phyloP scores from a whole-genome alignment of 2,888 invertebrate species.

The Alloplasta piceator region DNA sequence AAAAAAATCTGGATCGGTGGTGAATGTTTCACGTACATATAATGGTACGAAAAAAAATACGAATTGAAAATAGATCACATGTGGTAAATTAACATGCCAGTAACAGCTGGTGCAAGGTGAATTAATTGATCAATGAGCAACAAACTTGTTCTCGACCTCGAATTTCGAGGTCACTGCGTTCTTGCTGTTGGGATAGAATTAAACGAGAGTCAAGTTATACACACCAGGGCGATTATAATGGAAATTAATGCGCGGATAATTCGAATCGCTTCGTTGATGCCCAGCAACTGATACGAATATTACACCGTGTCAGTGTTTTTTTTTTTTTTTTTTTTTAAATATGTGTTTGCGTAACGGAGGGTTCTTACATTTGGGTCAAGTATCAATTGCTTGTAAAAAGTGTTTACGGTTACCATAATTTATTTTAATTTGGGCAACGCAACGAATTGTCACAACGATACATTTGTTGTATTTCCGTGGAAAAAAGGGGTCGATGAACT shows the following conservation, averaged over 20 bases:
- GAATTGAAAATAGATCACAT: background rate
- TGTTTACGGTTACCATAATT: background rate
- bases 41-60: too few species aligned
- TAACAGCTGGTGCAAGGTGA: conserved; percentile 45
- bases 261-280: conserved; percentile 9
- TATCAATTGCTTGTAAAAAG: conserved; percentile 39
- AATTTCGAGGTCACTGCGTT: conserved; percentile 44
- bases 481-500: background rate
- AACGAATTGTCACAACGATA: background rate
- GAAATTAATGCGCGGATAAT: conserved; percentile 48
- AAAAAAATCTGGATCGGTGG: too few species aligned
- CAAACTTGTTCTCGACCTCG: conserved; percentile 54
- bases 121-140: conserved; percentile 50
- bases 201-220: conserved; percentile 43
- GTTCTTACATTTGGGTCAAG: conserved; percentile 26
- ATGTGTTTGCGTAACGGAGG: background rate
- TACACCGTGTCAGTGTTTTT: too few species aligned
- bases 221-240: conserved; percentile 36
- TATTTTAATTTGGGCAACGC: background rate
- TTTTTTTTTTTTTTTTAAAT: background rate
- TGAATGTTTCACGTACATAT: too few species aligned
- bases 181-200: conserved; percentile 20
- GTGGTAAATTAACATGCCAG: conserved; percentile 39
- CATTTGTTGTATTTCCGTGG: background rate
- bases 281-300: conserved; percentile 32